Evolutionary conservation across 2,797 vertebrate species (phyloP), one percentile per base, ranked within the genome.

Genomic region (Sebastiscus tertius): DNA sequence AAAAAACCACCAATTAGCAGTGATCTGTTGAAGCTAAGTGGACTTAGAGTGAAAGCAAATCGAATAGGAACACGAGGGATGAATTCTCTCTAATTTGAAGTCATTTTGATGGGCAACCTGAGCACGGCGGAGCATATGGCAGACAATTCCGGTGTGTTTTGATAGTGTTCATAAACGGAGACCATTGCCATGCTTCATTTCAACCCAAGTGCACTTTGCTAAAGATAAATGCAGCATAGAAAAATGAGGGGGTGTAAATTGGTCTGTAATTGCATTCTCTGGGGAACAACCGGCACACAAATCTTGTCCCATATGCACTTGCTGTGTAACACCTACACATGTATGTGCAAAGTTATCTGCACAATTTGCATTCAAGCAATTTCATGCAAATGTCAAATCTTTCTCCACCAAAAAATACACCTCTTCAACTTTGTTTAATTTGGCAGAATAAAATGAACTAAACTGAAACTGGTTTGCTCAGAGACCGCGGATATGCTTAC

Each of bases 51-150:
- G 78, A 80, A 86, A 86, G 79, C 88, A 87, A 90, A 86, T 89
- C 87, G 92, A 93, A 92, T 61, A 82, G 69, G 55, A 89, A 87
- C 87, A 89, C 60, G 1, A 73, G 88, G 80, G 91, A 90, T 84
- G 81, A 80, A 89, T 90, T 86, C 68, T 49, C 72, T 86, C 83
- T 91, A 77, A 89, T 93, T 85, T 78, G 26, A 75, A 88, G 79
- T 76, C 75, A 81, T 90, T 89, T 87, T 87, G 85, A 90, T 86
- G 61, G 77, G 78, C 85, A 87, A 88, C 86, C 88, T 88, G 82
- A 92, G 85, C 85, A 86, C 5, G 39, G 65, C 39, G 39, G 72
- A 94, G 89, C 96, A 96, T 95, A 94, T 95, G 94, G 94, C 86
- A 86, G 82, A 89, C 83, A 81, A 86, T 92, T 93, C 85, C 85